phyloP scores from a whole-genome alignment of 2,113 vertebrate species.

The Blennius ocellaris region DNA sequence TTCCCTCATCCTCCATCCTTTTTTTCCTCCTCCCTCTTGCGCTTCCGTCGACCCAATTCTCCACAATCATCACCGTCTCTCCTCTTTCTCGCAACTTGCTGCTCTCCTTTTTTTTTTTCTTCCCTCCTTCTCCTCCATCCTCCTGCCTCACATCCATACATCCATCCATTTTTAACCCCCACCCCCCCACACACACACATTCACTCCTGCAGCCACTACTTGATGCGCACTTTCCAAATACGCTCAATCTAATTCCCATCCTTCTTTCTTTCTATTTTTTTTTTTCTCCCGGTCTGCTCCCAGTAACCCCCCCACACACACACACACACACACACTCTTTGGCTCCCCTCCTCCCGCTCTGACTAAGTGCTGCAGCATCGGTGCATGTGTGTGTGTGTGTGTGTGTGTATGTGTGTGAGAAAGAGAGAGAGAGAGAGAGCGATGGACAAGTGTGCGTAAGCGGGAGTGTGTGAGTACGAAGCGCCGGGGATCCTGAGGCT shows the following conservation, averaged over 20 bases:
- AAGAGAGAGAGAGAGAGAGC: slow-evolving; percentile 46
- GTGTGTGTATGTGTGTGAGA: slow-evolving; percentile 1
- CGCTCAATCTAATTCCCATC: slow-evolving; percentile 8
- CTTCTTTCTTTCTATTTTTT: slow-evolving; percentile 35
- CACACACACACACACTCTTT: slow-evolving; percentile 68
- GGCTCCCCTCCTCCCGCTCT: slow-evolving; percentile 76
- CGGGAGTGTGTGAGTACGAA: slow-evolving; percentile 68
- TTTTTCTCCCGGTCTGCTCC: slow-evolving; percentile 48
- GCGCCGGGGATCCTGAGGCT: slow-evolving; percentile 74
- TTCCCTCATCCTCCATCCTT: slow-evolving; percentile 48
- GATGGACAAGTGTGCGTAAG: slow-evolving; percentile 63
- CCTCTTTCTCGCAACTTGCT: slow-evolving; percentile 16
- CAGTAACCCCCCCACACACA: slow-evolving; percentile 45
- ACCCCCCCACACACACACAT: background rate
- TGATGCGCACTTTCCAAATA: slow-evolving; percentile 56
- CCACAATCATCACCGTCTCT: slow-evolving; percentile 32
- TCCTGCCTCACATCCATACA: background rate
- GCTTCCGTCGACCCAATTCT: slow-evolving; percentile 69
- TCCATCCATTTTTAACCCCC: slow-evolving; percentile 57
- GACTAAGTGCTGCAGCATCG: slow-evolving; percentile 84
- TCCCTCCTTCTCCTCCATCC: slow-evolving; percentile 21
- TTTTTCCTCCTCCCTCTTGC: slow-evolving; percentile 56
- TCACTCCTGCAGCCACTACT: slow-evolving; percentile 43
- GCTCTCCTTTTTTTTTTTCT: slow-evolving; percentile 27
- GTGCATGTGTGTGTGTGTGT: slow-evolving; percentile 68